Percentiles rank a stretch among this genome's conserved stretches.
These are phyloP conservation scores for Vannuccia rotundouncinata DNA, from an alignment of 2,888 invertebrate genomes.

Conservation along the genomic window DNA sequence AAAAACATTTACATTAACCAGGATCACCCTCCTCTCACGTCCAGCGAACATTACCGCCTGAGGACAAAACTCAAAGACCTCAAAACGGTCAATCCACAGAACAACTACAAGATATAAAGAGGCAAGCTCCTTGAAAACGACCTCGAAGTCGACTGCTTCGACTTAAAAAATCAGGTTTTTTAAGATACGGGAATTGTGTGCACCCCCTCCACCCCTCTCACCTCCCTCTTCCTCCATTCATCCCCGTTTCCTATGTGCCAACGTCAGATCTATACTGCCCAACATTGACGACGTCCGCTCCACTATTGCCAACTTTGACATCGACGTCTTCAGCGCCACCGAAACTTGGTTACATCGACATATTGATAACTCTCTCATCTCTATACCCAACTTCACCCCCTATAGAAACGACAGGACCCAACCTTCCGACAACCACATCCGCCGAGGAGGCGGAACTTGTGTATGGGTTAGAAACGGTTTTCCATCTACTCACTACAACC, in stretches of 20 bases:
- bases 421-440: background rate
- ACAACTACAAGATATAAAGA: background rate
- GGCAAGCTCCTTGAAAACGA: background rate
- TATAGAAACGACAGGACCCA: background rate
- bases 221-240: background rate
- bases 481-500: background rate
- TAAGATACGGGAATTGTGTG: background rate
- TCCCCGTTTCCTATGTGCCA: background rate
- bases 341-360: background rate
- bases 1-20: background rate
- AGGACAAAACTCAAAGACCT: slow-evolving; percentile 11
- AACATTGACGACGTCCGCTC: background rate
- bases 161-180: too few relatives aligned
- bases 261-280: background rate
- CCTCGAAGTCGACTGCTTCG: background rate
- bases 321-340: background rate
- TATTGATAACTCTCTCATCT: background rate
- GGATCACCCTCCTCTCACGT: background rate
- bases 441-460: background rate
- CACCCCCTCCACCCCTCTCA: background rate
- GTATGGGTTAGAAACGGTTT: background rate
- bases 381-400: background rate
- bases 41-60: background rate
- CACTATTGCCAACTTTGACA: background rate
- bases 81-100: background rate